phyloP scores from a whole-genome alignment of 2,888 invertebrate genomes.

The Danaus chrysippus region DNA sequence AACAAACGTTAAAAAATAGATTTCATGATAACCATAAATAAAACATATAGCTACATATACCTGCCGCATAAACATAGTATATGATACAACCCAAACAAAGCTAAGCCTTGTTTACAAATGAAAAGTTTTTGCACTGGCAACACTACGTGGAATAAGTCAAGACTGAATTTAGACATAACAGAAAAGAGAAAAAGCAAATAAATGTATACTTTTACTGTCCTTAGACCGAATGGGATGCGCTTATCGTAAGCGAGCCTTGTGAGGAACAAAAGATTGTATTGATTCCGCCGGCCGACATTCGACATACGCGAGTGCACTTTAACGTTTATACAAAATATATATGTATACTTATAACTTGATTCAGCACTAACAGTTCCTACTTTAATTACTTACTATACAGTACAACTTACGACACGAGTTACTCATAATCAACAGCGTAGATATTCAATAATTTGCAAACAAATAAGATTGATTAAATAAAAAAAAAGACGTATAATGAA shows the following conservation, averaged over 20 bases:
- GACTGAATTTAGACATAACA: constrained; percentile 45
- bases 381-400: no score
- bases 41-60: no score
- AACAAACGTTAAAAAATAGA: no score
- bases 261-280: constrained; percentile 70
- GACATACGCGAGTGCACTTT: constrained; percentile 40
- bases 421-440: no score
- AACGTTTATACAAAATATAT: constrained; percentile 6
- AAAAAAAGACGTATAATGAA: constrained; percentile 11
- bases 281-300: constrained; percentile 59
- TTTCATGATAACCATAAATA: no score
- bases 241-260: constrained; percentile 60
- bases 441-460: neutral
- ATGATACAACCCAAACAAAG: neutral
- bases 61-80: neutral
- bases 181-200: constrained; percentile 49
- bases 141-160: constrained; percentile 32
- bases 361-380: no score
- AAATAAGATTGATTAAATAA: constrained; percentile 8
- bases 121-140: constrained; percentile 13
- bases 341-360: neutral
- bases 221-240: constrained; percentile 51
- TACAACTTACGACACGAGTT: no score
- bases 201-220: constrained; percentile 60
- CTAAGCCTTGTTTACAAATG: constrained; percentile 8